Evolutionary conservation across 1,140 invertebrate species (phyloP).

Genomic region (Himalopsyche phryganea): DNA sequence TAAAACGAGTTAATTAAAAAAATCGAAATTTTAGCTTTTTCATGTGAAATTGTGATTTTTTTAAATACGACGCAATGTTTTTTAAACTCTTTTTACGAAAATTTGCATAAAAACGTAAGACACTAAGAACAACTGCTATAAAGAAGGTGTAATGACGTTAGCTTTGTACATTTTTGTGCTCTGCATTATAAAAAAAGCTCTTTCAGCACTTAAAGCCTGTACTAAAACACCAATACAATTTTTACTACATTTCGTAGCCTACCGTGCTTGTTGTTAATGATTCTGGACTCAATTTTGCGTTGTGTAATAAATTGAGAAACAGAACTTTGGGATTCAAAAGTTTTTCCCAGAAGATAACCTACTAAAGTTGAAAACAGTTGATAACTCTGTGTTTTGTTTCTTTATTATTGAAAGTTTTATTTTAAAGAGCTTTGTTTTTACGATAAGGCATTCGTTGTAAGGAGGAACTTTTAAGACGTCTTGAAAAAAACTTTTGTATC

Average conservation of each 20-base stretch:
- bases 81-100: too few relatives aligned
- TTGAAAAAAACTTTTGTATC: too few relatives aligned
- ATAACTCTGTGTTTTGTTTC: too few relatives aligned
- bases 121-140: background rate
- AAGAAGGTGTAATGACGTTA: background rate
- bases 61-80: too few relatives aligned
- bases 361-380: too few relatives aligned
- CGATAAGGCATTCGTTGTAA: too few relatives aligned
- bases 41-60: too few relatives aligned
- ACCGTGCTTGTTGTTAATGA: background rate
- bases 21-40: too few relatives aligned
- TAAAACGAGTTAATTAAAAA: too few relatives aligned
- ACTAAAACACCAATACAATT: slow-evolving; percentile 1
- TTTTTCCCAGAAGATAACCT: background rate
- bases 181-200: background rate
- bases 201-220: slow-evolving; percentile 4
- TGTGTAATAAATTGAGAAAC: background rate
- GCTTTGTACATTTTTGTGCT: background rate
- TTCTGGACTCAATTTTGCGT: background rate
- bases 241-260: slow-evolving; percentile 4
- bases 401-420: too few relatives aligned
- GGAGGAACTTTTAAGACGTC: too few relatives aligned
- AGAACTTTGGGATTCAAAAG: background rate
- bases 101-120: background rate
- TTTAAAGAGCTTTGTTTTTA: too few relatives aligned